Conservation (phyloP, 2,797 vertebrate genomes). For the Enteromius afrohamiltoni region DNA sequence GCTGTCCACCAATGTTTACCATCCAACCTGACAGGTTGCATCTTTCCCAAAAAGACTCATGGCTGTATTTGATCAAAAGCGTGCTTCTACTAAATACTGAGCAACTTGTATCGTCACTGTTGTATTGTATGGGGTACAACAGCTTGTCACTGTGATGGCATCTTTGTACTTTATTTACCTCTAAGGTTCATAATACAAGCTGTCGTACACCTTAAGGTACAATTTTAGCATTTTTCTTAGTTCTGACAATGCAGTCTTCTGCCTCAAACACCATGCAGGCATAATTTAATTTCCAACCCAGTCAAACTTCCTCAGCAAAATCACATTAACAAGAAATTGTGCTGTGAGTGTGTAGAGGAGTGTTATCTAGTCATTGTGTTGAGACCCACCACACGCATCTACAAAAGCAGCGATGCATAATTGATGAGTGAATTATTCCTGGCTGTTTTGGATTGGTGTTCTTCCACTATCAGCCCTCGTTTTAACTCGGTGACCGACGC, state of each 20-base stretch:
- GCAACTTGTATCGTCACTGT: too few species aligned
- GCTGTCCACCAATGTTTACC: too few species aligned
- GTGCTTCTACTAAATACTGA: too few species aligned
- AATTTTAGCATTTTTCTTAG: too few species aligned
- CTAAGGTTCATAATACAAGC: neutral
- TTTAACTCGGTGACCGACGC: neutral
- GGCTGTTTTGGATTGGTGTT: neutral
- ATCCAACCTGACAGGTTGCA: too few species aligned
- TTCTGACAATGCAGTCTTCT: neutral
- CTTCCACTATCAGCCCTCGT: neutral
- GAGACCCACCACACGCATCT: neutral
- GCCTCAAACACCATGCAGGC: neutral
- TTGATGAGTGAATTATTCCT: constrained; percentile 9
- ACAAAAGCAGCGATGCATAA: neutral
- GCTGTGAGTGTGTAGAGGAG: neutral
- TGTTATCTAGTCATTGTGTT: neutral
- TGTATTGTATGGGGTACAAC: neutral
- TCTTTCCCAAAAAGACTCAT: too few species aligned
- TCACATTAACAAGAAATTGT: neutral
- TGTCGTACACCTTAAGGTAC: neutral
- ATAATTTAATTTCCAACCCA: neutral
- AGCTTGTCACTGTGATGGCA: neutral
- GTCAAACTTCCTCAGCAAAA: neutral
- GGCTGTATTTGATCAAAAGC: too few species aligned
- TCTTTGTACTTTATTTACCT: neutral